Conservation (phyloP, 2,888 invertebrate species). For the Pristionchus exspectatus region DNA sequence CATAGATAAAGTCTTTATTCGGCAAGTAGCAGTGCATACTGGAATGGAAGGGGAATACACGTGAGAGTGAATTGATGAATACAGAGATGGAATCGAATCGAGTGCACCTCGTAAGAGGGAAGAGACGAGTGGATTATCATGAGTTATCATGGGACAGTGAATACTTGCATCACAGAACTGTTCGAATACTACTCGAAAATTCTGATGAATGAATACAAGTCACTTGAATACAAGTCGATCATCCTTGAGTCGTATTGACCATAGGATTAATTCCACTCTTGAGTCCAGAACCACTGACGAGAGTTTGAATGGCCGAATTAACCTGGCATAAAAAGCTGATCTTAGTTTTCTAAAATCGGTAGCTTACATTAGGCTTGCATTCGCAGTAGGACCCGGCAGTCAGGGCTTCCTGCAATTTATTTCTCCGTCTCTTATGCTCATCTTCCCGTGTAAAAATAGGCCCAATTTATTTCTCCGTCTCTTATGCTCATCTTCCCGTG, state of each 20-base stretch:
- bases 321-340: neutral
- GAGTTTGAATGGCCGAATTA: conserved; percentile 46
- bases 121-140: neutral
- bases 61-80: neutral
- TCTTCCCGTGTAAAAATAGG: neutral
- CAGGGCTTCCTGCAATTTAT: conserved; percentile 4
- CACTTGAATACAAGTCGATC: neutral
- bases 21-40: conserved; percentile 26
- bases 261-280: neutral
- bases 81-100: neutral
- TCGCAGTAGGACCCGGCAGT: conserved; percentile 50
- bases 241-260: neutral
- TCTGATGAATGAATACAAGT: no score
- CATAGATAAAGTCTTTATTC: neutral
- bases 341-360: neutral
- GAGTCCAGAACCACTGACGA: conserved; percentile 45
- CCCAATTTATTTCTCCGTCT: neutral
- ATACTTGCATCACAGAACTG: neutral
- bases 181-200: no score
- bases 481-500: neutral
- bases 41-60: conserved; percentile 10
- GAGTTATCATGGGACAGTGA: neutral
- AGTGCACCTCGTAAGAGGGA: neutral
- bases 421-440: neutral
- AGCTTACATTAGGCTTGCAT: conserved; percentile 47